phyloP scores from a whole-genome alignment of 2,888 invertebrate species.

The Dynastes hyllus region DNA sequence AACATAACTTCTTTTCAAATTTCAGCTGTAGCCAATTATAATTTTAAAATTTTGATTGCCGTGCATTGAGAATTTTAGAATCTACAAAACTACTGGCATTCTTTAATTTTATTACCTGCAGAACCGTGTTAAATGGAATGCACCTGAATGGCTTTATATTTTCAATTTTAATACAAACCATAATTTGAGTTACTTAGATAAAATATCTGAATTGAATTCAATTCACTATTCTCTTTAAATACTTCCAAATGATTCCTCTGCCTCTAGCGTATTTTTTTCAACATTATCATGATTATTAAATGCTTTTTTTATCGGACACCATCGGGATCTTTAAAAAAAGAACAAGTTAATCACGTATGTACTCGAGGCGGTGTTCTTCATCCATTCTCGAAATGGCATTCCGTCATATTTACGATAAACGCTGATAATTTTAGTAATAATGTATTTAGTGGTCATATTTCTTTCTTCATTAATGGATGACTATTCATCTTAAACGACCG shows the following conservation, averaged over 20 bases:
- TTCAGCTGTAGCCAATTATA: too few species aligned
- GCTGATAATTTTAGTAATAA: slow-evolving; percentile 8
- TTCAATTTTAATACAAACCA: too few species aligned
- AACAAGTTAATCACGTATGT: slow-evolving; percentile 22
- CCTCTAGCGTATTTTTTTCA: not conserved
- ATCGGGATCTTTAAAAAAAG: not conserved
- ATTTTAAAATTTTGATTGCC: too few species aligned
- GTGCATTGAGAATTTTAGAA: too few species aligned
- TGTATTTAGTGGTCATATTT: slow-evolving; percentile 1
- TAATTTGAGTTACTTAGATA: not conserved
- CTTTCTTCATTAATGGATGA: not conserved
- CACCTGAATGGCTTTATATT: too few species aligned
- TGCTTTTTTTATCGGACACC: not conserved
- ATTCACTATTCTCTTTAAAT: not conserved
- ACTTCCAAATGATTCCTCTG: not conserved
- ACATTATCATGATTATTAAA: not conserved
- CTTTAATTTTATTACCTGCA: too few species aligned
- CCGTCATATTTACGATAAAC: slow-evolving; percentile 9
- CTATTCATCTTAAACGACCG: slow-evolving; percentile 26
- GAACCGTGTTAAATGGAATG: too few species aligned
- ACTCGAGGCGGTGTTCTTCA: slow-evolving; percentile 7
- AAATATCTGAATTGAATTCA: not conserved
- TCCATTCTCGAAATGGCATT: slow-evolving; percentile 6
- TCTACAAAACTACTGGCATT: too few species aligned
- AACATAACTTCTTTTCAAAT: too few species aligned